phyloP scores from a whole-genome alignment of 2,888 invertebrate species.

The Cataglyphis cursor region DNA sequence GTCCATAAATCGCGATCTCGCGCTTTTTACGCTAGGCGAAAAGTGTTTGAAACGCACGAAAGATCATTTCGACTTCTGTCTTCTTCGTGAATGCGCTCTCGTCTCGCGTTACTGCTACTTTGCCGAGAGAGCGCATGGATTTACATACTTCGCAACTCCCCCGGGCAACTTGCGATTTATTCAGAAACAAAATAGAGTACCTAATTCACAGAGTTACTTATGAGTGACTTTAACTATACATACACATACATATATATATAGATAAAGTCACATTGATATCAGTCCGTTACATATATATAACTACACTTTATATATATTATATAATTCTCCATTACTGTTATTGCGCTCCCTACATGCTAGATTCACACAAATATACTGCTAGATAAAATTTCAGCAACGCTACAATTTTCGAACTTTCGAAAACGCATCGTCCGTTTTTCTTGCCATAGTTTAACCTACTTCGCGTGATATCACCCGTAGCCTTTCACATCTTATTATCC shows the following conservation, averaged over 20 bases:
- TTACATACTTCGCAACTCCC: slow-evolving; percentile 16
- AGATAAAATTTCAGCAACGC: not conserved
- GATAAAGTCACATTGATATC: not conserved
- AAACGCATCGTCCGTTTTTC: not conserved
- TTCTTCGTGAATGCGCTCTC: not conserved
- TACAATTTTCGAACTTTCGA: slow-evolving; percentile 13
- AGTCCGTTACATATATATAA: not conserved
- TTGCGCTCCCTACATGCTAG: not conserved
- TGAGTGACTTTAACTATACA: too few relatives aligned
- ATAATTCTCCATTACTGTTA: not conserved
- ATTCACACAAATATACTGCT: slow-evolving; percentile 9
- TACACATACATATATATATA: not conserved
- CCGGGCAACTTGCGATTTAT: slow-evolving; percentile 7
- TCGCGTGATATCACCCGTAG: slow-evolving; percentile 25
- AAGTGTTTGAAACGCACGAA: not conserved
- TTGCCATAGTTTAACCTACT: slow-evolving; percentile 24
- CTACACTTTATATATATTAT: not conserved
- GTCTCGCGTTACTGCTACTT: not conserved
- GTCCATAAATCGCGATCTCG: slow-evolving; percentile 13
- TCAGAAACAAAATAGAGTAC: slow-evolving; percentile 22
- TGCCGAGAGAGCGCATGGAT: not conserved
- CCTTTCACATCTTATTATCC: slow-evolving; percentile 48
- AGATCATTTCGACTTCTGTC: not conserved
- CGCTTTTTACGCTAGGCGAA: not conserved
- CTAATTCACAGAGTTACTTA: not conserved